Conservation (phyloP, 2,888 invertebrate genomes). For the Troides helena region DNA sequence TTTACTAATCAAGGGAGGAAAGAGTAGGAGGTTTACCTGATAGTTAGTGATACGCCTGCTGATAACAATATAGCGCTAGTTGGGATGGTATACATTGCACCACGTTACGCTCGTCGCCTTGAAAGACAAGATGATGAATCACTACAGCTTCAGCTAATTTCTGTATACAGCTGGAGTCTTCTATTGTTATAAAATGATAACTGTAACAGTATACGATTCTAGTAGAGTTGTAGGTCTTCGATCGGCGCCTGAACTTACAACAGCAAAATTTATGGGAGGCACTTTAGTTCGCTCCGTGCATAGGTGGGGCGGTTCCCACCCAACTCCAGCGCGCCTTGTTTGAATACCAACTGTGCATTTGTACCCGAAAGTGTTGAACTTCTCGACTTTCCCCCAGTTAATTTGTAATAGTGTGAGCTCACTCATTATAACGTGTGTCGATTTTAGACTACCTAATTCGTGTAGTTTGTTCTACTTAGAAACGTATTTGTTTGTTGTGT, state of each 20-base stretch:
- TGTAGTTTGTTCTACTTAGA: too few species aligned
- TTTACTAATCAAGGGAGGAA: too few species aligned
- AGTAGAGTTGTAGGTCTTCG: conserved; percentile 16
- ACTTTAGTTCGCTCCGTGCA: conserved; percentile 60
- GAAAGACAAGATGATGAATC: too few species aligned
- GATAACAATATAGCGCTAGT: too few species aligned
- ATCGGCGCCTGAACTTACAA: conserved; percentile 65
- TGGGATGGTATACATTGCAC: too few species aligned
- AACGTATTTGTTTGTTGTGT: too few species aligned
- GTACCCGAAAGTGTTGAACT: conserved; percentile 32
- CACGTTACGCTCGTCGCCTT: too few species aligned
- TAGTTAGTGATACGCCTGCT: too few species aligned
- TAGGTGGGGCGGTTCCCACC: conserved; percentile 50
- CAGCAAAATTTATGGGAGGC: conserved; percentile 68
- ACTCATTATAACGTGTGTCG: conserved; percentile 13
- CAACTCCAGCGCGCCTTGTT: conserved; percentile 42
- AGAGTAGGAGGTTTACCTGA: too few species aligned
- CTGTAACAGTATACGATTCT: neutral
- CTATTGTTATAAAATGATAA: too few species aligned
- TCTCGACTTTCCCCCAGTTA: conserved; percentile 23
- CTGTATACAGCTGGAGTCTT: too few species aligned
- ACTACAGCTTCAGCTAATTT: too few species aligned
- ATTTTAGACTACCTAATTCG: neutral
- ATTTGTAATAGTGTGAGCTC: conserved; percentile 20
- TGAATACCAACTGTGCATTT: conserved; percentile 37